These are phyloP conservation scores for Orthosia incerta DNA, from an alignment of 2,888 invertebrate genomes.

Conservation along the genomic window DNA sequence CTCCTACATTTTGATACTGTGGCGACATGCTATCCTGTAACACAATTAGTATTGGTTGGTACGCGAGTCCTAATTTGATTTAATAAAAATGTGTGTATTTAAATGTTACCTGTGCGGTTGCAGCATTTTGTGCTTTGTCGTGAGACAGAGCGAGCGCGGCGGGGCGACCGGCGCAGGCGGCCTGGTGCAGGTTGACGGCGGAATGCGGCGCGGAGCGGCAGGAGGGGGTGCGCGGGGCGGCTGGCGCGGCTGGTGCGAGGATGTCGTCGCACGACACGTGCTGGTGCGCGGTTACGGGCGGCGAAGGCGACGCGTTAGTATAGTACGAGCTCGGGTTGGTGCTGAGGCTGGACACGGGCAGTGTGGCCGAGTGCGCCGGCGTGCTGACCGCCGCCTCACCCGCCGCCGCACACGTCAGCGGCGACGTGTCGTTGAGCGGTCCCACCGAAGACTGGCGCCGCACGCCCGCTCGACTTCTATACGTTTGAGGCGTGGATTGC, in stretches of 20 bases:
- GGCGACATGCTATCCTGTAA: slow-evolving; percentile 85
- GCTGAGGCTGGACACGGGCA: slow-evolving; percentile 90
- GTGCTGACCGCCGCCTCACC: slow-evolving; percentile 87
- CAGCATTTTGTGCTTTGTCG: slow-evolving; percentile 80
- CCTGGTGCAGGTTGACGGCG: slow-evolving; percentile 86
- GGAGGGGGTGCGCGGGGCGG: slow-evolving; percentile 81
- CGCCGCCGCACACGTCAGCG: slow-evolving; percentile 81
- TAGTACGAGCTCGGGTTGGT: slow-evolving; percentile 91
- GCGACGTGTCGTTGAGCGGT: slow-evolving; percentile 90
- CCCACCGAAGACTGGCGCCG: slow-evolving; percentile 92
- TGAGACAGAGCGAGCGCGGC: slow-evolving; percentile 80
- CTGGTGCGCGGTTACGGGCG: slow-evolving; percentile 86
- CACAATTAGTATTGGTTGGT: slow-evolving; percentile 2
- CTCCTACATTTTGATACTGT: slow-evolving; percentile 87
- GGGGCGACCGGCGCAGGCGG: slow-evolving; percentile 79
- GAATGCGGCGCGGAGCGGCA: slow-evolving; percentile 89
- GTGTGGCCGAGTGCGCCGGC: slow-evolving; percentile 87
- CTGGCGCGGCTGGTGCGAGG: slow-evolving; percentile 80
- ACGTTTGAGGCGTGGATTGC: slow-evolving; percentile 92
- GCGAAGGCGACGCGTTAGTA: slow-evolving; percentile 92
- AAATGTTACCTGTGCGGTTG: slow-evolving; percentile 73
- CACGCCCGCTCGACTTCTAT: slow-evolving; percentile 91
- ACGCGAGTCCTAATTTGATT: background rate
- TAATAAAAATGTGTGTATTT: background rate
- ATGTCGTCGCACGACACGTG: slow-evolving; percentile 89